phyloP scores from a whole-genome alignment of 2,888 invertebrate species.

The Sphaeridia pumilis region DNA sequence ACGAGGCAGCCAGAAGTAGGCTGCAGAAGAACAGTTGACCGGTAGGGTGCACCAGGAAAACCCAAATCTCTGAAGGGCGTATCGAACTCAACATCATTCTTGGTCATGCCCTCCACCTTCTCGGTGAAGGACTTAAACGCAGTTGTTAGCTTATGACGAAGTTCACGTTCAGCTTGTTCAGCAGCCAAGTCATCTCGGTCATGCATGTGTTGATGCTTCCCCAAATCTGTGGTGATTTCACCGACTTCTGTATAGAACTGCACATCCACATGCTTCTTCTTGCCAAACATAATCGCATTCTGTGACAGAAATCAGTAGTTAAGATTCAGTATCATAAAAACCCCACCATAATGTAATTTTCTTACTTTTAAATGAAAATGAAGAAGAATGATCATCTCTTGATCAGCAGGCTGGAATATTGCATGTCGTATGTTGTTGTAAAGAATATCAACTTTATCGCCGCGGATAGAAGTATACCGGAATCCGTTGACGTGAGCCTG shows the following conservation, averaged over 20 bases:
- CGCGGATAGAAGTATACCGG: slow-evolving; percentile 95
- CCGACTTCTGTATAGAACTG: slow-evolving; percentile 99
- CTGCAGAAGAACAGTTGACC: slow-evolving; percentile 89
- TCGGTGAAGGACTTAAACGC: slow-evolving; percentile 99
- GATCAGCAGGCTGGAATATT: slow-evolving; percentile 98
- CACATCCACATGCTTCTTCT: slow-evolving; percentile 97
- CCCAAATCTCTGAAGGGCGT: slow-evolving; percentile 96
- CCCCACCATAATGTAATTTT: slow-evolving; percentile 1
- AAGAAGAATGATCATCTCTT: slow-evolving; percentile 97
- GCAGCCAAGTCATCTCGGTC: slow-evolving; percentile 97
- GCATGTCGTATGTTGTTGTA: slow-evolving; percentile 99
- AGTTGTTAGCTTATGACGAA: slow-evolving; percentile 89
- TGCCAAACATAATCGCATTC: slow-evolving; percentile 99
- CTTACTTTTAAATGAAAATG: slow-evolving; percentile 89
- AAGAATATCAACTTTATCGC: slow-evolving; percentile 97
- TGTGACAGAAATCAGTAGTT: slow-evolving; percentile 37
- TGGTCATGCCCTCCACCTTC: slow-evolving; percentile 88
- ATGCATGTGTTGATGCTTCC: slow-evolving; percentile 99
- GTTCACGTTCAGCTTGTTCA: slow-evolving; percentile 94
- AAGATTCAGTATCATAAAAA: neutral
- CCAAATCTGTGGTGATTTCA: slow-evolving; percentile 97
- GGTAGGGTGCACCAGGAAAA: slow-evolving; percentile 93
- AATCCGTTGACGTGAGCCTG: slow-evolving; percentile 96
- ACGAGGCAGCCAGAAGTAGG: slow-evolving; percentile 97
- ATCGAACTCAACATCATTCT: slow-evolving; percentile 95